phyloP scores from a whole-genome alignment of 1,140 invertebrate genomes.

The Stegodyphus dumicola region DNA sequence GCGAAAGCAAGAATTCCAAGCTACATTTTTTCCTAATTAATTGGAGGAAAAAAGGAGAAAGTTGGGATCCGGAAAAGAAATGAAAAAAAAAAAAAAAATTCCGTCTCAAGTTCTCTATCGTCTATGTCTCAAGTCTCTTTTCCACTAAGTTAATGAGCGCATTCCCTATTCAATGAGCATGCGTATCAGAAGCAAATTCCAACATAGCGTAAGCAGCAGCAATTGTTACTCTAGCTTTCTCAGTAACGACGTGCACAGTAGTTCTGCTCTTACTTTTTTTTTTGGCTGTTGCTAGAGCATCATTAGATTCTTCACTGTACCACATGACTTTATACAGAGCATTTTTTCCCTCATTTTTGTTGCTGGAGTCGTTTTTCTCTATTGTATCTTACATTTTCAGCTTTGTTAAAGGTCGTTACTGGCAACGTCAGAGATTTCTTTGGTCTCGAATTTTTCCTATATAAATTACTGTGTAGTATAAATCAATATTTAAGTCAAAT shows the following conservation, averaged over 20 bases:
- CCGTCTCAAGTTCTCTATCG: conserved; percentile 43
- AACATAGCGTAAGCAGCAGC: conserved; percentile 21
- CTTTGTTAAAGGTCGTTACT: conserved; percentile 6
- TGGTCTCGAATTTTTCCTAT: too few species aligned
- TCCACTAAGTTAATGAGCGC: conserved; percentile 56
- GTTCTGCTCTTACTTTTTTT: not conserved
- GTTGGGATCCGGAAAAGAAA: conserved; percentile 24
- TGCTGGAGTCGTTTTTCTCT: not conserved
- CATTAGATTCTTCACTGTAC: conserved; percentile 35
- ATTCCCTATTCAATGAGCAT: conserved; percentile 33
- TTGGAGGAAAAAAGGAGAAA: conserved; percentile 44
- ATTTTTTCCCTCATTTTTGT: conserved; percentile 32
- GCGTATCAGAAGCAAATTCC: conserved; percentile 32
- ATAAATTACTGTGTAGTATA: too few species aligned
- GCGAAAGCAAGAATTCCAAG: conserved; percentile 30
- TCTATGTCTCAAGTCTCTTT: conserved; percentile 46
- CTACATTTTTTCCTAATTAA: conserved; percentile 58
- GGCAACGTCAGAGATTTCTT: too few species aligned
- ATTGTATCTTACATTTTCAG: not conserved
- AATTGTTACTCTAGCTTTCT: conserved; percentile 49
- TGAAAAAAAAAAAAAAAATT: conserved; percentile 4
- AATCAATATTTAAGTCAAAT: too few species aligned
- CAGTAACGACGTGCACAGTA: conserved; percentile 42
- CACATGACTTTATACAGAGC: conserved; percentile 32
- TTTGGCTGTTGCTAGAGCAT: not conserved